Conservation (phyloP, 2,888 invertebrate genomes). For the Galerucella nymphaeae region DNA sequence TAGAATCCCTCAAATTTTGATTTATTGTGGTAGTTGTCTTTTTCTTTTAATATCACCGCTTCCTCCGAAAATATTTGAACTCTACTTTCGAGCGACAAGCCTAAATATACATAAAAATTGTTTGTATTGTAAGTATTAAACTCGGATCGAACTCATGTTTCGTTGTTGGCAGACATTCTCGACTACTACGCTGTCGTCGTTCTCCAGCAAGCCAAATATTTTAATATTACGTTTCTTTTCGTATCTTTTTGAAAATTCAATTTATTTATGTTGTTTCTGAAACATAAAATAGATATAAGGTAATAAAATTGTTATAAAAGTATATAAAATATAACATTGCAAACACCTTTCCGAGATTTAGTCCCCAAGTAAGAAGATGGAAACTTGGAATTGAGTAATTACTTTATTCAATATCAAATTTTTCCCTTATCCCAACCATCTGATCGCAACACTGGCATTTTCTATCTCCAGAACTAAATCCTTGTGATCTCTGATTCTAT, state of each 20-base stretch:
- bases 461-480: too few species aligned
- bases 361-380: too few species aligned
- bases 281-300: not conserved
- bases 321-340: too few species aligned
- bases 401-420: too few species aligned
- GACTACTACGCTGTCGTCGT: not conserved
- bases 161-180: constrained; percentile 4
- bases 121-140: constrained; percentile 2
- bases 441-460: too few species aligned
- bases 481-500: too few species aligned
- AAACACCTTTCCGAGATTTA: too few species aligned
- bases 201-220: constrained; percentile 4
- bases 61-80: not conserved
- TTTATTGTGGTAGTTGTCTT: not conserved
- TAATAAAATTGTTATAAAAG: not conserved
- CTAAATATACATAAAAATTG: not conserved
- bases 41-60: not conserved
- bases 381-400: too few species aligned
- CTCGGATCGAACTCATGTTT: not conserved
- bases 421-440: too few species aligned
- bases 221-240: not conserved
- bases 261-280: constrained; percentile 1
- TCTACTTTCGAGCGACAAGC: not conserved
- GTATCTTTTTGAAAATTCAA: constrained; percentile 1
- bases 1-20: too few species aligned